These are phyloP conservation scores for Galeopsomyia nigrocyanea DNA, from an alignment of 2,888 invertebrate species.

Conservation along the genomic window DNA sequence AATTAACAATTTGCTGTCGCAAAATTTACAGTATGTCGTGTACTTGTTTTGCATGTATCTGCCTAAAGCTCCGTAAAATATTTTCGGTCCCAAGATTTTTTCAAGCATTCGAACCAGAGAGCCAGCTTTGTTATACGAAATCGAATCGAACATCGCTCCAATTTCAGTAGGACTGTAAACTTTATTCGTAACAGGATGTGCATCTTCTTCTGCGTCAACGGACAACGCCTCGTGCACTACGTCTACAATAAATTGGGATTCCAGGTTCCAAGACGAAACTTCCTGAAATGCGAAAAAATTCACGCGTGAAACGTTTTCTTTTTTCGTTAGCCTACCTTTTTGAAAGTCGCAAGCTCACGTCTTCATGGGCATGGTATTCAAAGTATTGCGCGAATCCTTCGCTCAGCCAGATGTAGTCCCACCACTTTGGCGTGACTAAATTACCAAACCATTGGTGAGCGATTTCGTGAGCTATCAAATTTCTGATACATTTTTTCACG, in stretches of 20 bases:
- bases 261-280: conserved; percentile 73
- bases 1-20: too few relatives aligned
- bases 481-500: conserved; percentile 75
- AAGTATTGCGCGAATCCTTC: conserved; percentile 83
- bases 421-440: conserved; percentile 82
- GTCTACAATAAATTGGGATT: conserved; percentile 78
- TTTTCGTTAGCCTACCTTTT: too few relatives aligned
- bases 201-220: conserved; percentile 72
- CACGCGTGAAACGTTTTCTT: too few relatives aligned
- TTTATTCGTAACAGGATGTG: conserved; percentile 72
- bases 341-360: conserved; percentile 7
- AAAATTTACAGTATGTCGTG: too few relatives aligned
- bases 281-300: conserved; percentile 51
- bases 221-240: conserved; percentile 77
- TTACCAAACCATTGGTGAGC: conserved; percentile 89
- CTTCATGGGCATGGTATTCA: conserved; percentile 71
- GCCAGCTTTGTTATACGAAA: conserved; percentile 78
- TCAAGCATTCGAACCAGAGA: conserved; percentile 79
- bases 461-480: conserved; percentile 82
- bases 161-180: conserved; percentile 74
- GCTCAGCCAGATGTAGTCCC: conserved; percentile 81
- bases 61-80: conserved; percentile 72
- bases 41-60: conserved; percentile 73
- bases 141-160: conserved; percentile 75
- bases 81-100: conserved; percentile 72